A percentile compares a stretch with the other conserved stretches of the same genome.
Conservation (phyloP, 2,113 vertebrate genomes). For the Chloroceryle aenea region DNA sequence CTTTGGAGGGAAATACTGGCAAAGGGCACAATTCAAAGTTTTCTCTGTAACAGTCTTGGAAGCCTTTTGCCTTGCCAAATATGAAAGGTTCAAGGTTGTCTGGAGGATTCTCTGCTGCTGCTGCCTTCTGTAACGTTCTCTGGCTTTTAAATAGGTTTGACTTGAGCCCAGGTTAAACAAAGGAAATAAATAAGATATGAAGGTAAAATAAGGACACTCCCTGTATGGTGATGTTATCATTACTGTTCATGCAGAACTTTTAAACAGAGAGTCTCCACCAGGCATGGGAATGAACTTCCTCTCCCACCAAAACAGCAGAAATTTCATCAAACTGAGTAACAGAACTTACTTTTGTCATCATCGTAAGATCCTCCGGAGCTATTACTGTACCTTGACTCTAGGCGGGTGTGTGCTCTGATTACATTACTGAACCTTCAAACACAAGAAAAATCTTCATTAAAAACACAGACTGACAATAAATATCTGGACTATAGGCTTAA, state of each 20-base stretch:
- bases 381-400: conserved; percentile 99
- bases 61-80: background rate
- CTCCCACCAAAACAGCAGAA: background rate
- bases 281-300: background rate
- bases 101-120: background rate
- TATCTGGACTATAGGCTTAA: background rate
- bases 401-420: conserved; percentile 91
- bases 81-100: background rate
- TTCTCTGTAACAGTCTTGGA: background rate
- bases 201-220: background rate
- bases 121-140: background rate
- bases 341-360: conserved; percentile 94
- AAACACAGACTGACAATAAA: background rate
- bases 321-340: background rate
- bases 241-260: background rate
- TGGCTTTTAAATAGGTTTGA: background rate
- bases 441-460: conserved; percentile 3
- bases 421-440: conserved; percentile 84
- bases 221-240: background rate
- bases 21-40: background rate
- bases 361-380: conserved; percentile 98
- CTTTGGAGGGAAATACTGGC: background rate
- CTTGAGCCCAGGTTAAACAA: background rate
- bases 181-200: background rate
- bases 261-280: background rate